Evolutionary conservation across 2,888 invertebrate species (phyloP).

Genomic region (Leucania comma): DNA sequence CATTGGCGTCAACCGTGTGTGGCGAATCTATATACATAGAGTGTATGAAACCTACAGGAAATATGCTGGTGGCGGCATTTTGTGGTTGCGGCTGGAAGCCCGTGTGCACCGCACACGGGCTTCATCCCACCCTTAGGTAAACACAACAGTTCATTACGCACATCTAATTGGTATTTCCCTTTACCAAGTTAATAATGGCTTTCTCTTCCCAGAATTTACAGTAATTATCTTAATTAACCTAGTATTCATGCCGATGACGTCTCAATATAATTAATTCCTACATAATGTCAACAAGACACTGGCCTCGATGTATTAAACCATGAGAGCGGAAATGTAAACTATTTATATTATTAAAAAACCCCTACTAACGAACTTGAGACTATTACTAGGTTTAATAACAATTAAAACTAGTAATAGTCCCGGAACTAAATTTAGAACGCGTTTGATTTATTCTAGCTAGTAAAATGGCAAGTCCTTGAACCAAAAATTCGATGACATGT

Average conservation of each 20-base stretch:
- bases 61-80: too few relatives aligned
- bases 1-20: too few relatives aligned
- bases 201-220: background rate
- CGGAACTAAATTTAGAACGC: too few relatives aligned
- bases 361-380: background rate
- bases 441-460: too few relatives aligned
- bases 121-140: background rate
- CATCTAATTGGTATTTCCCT: background rate
- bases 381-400: too few relatives aligned
- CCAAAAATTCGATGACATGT: too few relatives aligned
- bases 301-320: slow-evolving; percentile 8
- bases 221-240: background rate
- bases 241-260: slow-evolving; percentile 8
- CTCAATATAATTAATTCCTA: slow-evolving; percentile 10
- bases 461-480: too few relatives aligned
- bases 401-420: too few relatives aligned
- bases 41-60: too few relatives aligned
- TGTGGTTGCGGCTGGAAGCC: too few relatives aligned
- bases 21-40: too few relatives aligned
- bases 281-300: slow-evolving; percentile 12
- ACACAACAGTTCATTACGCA: background rate
- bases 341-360: slow-evolving; percentile 23
- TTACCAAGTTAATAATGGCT: background rate
- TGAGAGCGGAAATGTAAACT: slow-evolving; percentile 7
- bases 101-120: too few relatives aligned